Base-by-base conservation (phyloP, 2,797 vertebrate species). In the Sebastes glaucus region DNA sequence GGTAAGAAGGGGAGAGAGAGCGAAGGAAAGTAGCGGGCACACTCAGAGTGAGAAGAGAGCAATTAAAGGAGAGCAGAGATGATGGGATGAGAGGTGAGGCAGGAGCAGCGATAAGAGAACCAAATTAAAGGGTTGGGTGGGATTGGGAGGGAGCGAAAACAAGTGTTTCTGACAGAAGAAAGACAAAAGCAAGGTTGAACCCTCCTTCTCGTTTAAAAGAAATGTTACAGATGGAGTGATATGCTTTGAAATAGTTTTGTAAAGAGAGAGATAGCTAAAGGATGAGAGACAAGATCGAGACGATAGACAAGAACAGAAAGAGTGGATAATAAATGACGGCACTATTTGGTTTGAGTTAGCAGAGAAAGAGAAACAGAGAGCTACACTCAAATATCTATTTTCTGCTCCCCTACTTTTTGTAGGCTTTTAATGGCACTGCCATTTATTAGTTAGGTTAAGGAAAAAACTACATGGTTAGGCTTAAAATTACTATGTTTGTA, bases 61-160 rank as follows among this genome's bases (percentile, higher is more conserved):
- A 81, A 83, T 84, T 85, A 85, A 56, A 68, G 35, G 59, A 46
- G 79, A 77, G 70, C 60, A 30, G 6, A 67, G 64, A 67, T 56
- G 84, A 84, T 60, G 55, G 70, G 73, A 56, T 70, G 57, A 83
- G 66, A 72, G 30, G 57, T 62, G 55, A 60, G 52, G 59, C 35
- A 64, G 70, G 23, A 60, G 46, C 20, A 53, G 20, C 0, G 32
- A 81, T 64, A 66, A 76, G 62, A 71, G 66, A 70, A 22, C 23
- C 68, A 78, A 85, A 83, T 76, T 16, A 77, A 63, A 71, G 23
- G 42, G 27, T 42, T 6, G 28, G 35, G 30, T 65, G 49, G 16
- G 68, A 46, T 52, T 49, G 14, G 38, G 42, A 61, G 56, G 38
- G 38, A 32, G 67, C 6, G 77, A 60, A 84, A 69, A 30, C n/a